A percentile compares a stretch with the other conserved stretches of the same genome.
Conservation (phyloP, 2,113 vertebrate genomes). For the Coturnix japonica region DNA sequence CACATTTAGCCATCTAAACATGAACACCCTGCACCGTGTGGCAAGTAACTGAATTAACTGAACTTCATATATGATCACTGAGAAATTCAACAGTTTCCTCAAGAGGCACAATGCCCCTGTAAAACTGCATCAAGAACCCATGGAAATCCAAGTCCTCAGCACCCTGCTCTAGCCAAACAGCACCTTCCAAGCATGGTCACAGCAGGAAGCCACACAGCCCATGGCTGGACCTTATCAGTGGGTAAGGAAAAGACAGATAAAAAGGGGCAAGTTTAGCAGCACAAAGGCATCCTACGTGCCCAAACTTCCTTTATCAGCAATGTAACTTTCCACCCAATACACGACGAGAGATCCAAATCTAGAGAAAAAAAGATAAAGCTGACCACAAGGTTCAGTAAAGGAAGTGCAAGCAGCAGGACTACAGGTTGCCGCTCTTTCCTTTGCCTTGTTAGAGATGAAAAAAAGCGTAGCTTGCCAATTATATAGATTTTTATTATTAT, state of each 20-base stretch:
- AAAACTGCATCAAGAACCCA: not conserved
- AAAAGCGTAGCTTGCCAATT: not conserved
- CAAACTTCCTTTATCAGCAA: not conserved
- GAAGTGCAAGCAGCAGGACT: not conserved
- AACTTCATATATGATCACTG: not conserved
- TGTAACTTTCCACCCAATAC: not conserved
- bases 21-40: not conserved
- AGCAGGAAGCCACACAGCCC: not conserved
- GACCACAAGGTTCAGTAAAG: not conserved
- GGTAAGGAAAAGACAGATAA: fast-evolving
- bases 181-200: not conserved
- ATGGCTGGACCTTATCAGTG: not conserved
- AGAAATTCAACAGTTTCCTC: not conserved
- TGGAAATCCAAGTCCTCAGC: not conserved
- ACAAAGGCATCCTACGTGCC: not conserved
- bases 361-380: not conserved
- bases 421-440: too few relatives aligned
- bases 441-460: not conserved
- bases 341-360: not conserved
- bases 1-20: not conserved
- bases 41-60: not conserved
- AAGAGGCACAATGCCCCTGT: not conserved
- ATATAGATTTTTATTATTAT: not conserved
- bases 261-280: not conserved
- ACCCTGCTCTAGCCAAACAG: not conserved